A percentile compares a stretch with the other conserved stretches of the same genome.
Evolutionary conservation across 2,113 vertebrate genomes (phyloP).

Genomic region (Leptobrachium ailaonicum): DNA sequence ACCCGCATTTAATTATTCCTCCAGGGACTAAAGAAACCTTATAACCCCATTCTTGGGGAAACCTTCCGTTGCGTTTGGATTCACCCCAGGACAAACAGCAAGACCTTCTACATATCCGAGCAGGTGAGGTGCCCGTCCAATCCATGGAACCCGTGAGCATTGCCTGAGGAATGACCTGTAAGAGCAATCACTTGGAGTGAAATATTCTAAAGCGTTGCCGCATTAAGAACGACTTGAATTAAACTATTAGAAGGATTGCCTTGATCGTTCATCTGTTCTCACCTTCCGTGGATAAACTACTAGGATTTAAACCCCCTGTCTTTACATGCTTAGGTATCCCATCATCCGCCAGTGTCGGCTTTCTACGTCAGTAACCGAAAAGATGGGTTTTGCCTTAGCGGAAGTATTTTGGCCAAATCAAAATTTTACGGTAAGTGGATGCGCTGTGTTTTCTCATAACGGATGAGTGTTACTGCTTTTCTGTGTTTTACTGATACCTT

Average conservation of each 20-base stretch:
- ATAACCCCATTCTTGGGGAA: conserved; percentile 97
- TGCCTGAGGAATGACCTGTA: no score
- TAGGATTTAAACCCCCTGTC: no score
- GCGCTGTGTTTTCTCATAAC: background rate
- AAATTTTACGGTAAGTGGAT: conserved; percentile 90
- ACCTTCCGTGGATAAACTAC: no score
- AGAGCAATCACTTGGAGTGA: no score
- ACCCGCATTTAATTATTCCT: background rate
- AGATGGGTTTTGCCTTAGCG: conserved; percentile 96
- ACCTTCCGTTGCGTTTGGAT: conserved; percentile 96
- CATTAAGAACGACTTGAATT: no score
- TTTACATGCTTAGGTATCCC: conserved; percentile 80
- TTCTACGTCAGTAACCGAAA: conserved; percentile 98
- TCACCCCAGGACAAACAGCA: conserved; percentile 92
- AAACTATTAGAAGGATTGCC: no score
- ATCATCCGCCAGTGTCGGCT: conserved; percentile 96
- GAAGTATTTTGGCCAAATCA: conserved; percentile 96
- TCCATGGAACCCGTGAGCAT: no score
- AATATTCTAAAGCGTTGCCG: background rate
- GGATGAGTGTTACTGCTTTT: no score
- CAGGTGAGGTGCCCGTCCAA: conserved; percentile 72
- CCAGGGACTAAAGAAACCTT: conserved; percentile 97
- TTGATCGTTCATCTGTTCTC: no score
- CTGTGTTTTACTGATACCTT: no score
- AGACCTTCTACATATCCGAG: conserved; percentile 96